Evolutionary conservation across 2,888 invertebrate species (phyloP).

Genomic region (Entomobrya multifasciata): DNA sequence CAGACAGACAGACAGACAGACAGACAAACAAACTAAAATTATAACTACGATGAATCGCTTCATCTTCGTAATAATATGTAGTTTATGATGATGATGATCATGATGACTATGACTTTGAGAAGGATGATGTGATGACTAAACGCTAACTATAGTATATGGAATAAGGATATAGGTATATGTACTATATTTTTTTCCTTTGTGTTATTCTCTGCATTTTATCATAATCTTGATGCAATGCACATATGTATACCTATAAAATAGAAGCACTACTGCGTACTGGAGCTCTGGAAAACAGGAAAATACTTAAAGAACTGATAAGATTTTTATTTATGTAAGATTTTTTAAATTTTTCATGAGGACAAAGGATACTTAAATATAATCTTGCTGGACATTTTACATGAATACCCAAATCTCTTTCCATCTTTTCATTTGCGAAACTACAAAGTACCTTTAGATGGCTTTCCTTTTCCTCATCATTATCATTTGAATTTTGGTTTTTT

Average conservation of each 20-base stretch:
- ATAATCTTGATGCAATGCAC: not conserved
- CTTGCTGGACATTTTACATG: not conserved
- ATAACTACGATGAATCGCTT: too few species aligned
- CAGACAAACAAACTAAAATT: too few species aligned
- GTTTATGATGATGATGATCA: too few species aligned
- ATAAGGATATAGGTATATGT: not conserved
- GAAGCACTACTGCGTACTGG: too few species aligned
- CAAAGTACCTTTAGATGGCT: not conserved
- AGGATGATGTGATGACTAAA: conserved; percentile 40
- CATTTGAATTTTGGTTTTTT: not conserved
- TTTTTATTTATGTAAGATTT: too few species aligned
- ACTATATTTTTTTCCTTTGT: not conserved
- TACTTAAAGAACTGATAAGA: too few species aligned
- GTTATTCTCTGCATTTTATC: conserved; percentile 30
- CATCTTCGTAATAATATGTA: too few species aligned
- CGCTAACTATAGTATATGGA: not conserved
- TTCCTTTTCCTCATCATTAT: not conserved
- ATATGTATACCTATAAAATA: too few species aligned
- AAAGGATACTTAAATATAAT: not conserved
- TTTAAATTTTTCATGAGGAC: too few species aligned
- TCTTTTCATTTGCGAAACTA: not conserved
- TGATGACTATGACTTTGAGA: conserved; percentile 43
- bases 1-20: too few species aligned
- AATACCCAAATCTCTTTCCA: too few species aligned
- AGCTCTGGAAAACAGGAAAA: too few species aligned